Conservation (phyloP, 1,140 invertebrate genomes). For the Caenorhabditis brenneri region DNA sequence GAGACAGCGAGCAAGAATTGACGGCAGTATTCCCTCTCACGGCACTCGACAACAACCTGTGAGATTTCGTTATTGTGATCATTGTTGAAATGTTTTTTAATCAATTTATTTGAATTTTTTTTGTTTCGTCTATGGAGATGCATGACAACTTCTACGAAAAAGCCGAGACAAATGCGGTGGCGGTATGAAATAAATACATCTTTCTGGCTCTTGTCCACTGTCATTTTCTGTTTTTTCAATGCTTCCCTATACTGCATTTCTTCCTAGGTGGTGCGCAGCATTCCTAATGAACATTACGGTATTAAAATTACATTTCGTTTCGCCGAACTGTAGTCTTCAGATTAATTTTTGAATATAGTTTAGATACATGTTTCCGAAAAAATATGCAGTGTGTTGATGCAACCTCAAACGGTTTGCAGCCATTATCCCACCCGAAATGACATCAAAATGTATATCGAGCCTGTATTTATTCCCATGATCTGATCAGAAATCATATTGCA, state of each 20-base stretch:
- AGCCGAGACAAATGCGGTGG: background rate
- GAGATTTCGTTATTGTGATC: background rate
- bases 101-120: no score
- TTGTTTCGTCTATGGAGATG: no score
- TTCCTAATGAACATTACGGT: no score
- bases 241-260: no score
- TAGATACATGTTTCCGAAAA: background rate
- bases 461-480: background rate
- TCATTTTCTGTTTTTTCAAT: no score
- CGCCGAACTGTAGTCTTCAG: no score
- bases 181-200: background rate
- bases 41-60: slow-evolving; percentile 41
- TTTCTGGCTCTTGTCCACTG: no score
- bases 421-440: background rate
- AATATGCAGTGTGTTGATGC: background rate
- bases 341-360: no score
- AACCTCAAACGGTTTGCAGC: background rate
- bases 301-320: no score
- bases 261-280: no score
- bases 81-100: no score
- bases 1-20: slow-evolving; percentile 52
- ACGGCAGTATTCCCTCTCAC: background rate
- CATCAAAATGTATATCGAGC: background rate
- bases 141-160: no score
- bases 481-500: background rate